These are phyloP conservation scores for Lepidocolaptes lacrymiger DNA, from an alignment of 2,797 vertebrate genomes.

Conservation along the genomic window DNA sequence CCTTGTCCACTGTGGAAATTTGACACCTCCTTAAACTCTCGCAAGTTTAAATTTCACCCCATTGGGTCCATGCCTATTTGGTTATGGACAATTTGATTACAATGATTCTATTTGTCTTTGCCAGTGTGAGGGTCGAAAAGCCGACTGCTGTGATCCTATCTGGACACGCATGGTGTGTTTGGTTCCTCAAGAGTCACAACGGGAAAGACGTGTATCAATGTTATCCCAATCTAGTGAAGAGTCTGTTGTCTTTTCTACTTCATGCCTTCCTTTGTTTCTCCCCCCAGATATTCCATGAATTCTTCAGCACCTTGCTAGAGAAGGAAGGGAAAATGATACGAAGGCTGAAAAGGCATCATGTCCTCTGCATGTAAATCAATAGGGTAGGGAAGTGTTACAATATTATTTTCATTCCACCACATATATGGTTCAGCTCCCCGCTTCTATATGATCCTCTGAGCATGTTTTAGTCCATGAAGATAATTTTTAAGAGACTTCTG, in stretches of 20 bases:
- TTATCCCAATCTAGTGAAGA: neutral
- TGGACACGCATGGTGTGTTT: fast-evolving
- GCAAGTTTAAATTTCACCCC: neutral
- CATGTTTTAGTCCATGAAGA: neutral
- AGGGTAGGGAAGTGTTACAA: neutral
- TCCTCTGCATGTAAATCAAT: neutral
- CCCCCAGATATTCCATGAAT: neutral
- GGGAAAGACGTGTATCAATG: neutral
- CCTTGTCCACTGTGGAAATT: neutral
- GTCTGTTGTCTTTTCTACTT: neutral
- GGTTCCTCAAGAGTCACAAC: neutral
- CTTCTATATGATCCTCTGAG: neutral
- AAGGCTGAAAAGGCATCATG: neutral
- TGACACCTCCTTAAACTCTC: neutral
- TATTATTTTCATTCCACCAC: neutral
- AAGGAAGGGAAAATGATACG: neutral
- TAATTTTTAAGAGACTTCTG: neutral
- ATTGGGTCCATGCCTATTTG: neutral
- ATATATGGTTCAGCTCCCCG: neutral
- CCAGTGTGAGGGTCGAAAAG: neutral
- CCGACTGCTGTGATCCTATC: neutral
- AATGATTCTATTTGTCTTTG: neutral
- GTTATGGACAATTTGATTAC: neutral
- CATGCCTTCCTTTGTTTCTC: neutral
- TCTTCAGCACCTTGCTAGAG: neutral